Base-by-base conservation (phyloP, 2,797 vertebrate species). In the Protonibea diacanthus region DNA sequence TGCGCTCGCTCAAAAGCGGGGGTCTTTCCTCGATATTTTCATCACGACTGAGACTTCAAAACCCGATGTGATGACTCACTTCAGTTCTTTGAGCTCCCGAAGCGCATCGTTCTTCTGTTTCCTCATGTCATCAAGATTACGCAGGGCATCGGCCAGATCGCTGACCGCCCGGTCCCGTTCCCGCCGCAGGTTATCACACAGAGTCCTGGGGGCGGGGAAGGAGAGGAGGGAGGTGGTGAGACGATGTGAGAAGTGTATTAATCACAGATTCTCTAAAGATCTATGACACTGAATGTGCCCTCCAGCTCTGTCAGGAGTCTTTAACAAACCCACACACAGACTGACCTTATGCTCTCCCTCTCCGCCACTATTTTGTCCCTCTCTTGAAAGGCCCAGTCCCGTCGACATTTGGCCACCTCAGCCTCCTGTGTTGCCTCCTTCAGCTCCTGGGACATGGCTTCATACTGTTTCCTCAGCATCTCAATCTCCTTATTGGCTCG, bases 371-470 rank as follows among this genome's bases (percentile, higher is more conserved):
- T 99, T 91, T 99, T 99, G 94, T 99, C 98, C 61, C 98, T 94
- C 89, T 99, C 98, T 86, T 99, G 98, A 85, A 99, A 99, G 78
- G 98, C 98, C 98, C 98, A 99, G 87, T 99, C 98, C 76, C 98
- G 92, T 76, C 98, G 95, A 91, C 98, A 99, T 88, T 99, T 99
- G 86, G 98, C 98, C 83, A 99, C 98, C 85, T 99, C 98, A 0
- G 97, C 97, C 93, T 99, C 98, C 93, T 99, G 98, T 1, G 97
- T 94, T 49, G 97, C 97, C 91, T 99, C 98, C 94, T 98, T 99
- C 71, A 99, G 94, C 81, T 99, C 98, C 92, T 99, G 98, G 57
- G 97, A 97, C 96, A 99, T 96, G 53, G 98, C 97, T 84, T 98
- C 98, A 10, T 97, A 98, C 51, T 99, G 98, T 81, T 99, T 99